Evolutionary conservation across 2,797 vertebrate genomes (phyloP).

Genomic region (Lacerta agilis): DNA sequence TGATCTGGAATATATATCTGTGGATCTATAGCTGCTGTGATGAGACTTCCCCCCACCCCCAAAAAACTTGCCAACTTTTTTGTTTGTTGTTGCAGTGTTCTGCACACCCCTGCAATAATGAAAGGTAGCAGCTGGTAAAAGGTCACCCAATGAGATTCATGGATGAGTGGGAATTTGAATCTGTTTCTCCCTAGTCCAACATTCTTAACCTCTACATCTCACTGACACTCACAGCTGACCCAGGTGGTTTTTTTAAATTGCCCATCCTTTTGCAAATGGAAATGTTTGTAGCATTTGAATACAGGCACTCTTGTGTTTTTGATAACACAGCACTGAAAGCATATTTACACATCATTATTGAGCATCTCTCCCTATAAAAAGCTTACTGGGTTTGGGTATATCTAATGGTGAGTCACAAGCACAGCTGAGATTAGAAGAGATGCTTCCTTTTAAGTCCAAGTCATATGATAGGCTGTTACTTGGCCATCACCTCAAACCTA

Average conservation of each 20-base stretch:
- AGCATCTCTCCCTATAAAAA: background rate
- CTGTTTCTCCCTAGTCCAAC: background rate
- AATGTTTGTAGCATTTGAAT: background rate
- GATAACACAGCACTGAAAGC: background rate
- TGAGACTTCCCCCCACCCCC: background rate
- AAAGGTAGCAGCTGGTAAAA: background rate
- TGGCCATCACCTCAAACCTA: background rate
- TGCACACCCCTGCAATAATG: no score
- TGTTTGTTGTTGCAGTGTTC: background rate
- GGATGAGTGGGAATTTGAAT: background rate
- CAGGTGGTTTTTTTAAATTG: background rate
- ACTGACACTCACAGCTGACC: background rate
- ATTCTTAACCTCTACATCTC: background rate
- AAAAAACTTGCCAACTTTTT: background rate
- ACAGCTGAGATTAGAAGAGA: background rate
- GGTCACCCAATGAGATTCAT: background rate
- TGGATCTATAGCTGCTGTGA: background rate
- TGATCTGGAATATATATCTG: background rate
- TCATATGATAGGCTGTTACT: background rate
- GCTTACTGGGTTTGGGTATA: background rate
- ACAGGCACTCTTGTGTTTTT: background rate
- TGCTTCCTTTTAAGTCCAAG: background rate
- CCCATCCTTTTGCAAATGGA: background rate
- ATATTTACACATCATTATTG: background rate
- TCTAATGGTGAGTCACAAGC: background rate